Base-by-base conservation (phyloP, 2,797 vertebrate genomes). In the Esox masquinongy region DNA sequence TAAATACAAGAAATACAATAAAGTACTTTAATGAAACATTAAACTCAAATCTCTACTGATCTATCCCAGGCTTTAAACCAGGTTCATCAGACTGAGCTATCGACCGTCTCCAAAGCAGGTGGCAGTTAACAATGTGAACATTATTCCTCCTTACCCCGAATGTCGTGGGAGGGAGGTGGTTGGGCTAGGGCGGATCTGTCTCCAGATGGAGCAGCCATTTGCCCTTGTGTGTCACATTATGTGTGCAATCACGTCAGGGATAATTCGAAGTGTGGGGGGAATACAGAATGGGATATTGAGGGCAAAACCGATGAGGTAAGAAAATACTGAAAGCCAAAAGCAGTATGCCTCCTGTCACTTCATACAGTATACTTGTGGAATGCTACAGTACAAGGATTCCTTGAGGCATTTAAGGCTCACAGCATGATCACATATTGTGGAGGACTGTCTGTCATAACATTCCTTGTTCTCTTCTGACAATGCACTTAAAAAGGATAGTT, bases 181-280 rank as follows among this genome's bases (percentile, higher is more conserved):
- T 68, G 76, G 74, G 86, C 74, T 26, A 49, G 43, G 74, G 78
- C 51, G 84, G 83, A 86, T 87, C 79, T 70, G 83, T 85, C 84
- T 82, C 78, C 73, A 78, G 84, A 83, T 77, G 56, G 83, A 88
- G 85, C 77, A 73, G 83, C 83, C 68, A 53, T 87, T 92, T 92
- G 90, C 88, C 90, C 89, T 93, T 92, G 90, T 84, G 87, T 90
- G 90, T 90, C 90, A 91, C 88, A 94, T 93, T 92, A 93, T 88
- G 89, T 85, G 88, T 91, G 91, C 91, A 92, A 93, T 92, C 90
- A 91, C 84, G 83, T 92, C 92, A 90, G 85, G 89, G 89, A 86
- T 94, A 92, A 94, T 93, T 93, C 91, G 85, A 91, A 91, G 88
- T 89, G 90, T 91, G 89, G 80, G 66, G 84, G 82, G 90, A 92